phyloP scores from a whole-genome alignment of 1,140 invertebrate species.

The Achroia grisella region DNA sequence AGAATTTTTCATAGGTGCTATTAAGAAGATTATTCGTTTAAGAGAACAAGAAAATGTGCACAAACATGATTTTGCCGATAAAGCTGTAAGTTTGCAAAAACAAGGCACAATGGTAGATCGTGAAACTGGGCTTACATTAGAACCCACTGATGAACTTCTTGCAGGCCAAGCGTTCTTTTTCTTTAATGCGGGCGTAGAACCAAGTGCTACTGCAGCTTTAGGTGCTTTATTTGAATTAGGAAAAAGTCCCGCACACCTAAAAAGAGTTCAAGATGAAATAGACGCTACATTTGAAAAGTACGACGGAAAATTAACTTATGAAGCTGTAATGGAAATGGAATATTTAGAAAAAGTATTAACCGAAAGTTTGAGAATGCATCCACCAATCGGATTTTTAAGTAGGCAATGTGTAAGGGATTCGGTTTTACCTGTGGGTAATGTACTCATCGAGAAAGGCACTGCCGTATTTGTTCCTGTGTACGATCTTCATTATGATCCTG shows the following conservation, averaged over 20 bases:
- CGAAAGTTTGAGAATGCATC: conserved; percentile 67
- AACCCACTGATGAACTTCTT: conserved; percentile 55
- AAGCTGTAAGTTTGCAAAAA: conserved; percentile 31
- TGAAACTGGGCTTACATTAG: conserved; percentile 23
- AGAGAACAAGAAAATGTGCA: conserved; percentile 22
- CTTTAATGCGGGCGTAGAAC: conserved; percentile 75
- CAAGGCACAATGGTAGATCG: conserved; percentile 22
- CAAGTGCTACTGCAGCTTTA: conserved; percentile 45
- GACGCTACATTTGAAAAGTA: conserved; percentile 32
- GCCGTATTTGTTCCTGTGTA: conserved; percentile 71
- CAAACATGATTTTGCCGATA: conserved; percentile 37
- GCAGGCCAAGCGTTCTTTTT: conserved; percentile 72
- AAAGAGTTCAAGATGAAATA: conserved; percentile 60
- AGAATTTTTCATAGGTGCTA: conserved; percentile 25
- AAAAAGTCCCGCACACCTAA: conserved; percentile 52
- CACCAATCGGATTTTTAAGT: conserved; percentile 55
- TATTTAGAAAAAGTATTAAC: conserved; percentile 69
- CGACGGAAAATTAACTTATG: conserved; percentile 49
- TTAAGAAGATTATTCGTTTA: conserved; percentile 27
- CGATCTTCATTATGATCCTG: conserved; percentile 75
- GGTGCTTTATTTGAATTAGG: conserved; percentile 52
- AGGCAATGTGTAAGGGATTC: conserved; percentile 60
- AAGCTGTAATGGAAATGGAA: conserved; percentile 45
- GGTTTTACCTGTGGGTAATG: conserved; percentile 49
- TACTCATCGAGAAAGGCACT: conserved; percentile 65